Evolutionary conservation across 2,888 invertebrate species (phyloP).

Genomic region (Eilema caniola): DNA sequence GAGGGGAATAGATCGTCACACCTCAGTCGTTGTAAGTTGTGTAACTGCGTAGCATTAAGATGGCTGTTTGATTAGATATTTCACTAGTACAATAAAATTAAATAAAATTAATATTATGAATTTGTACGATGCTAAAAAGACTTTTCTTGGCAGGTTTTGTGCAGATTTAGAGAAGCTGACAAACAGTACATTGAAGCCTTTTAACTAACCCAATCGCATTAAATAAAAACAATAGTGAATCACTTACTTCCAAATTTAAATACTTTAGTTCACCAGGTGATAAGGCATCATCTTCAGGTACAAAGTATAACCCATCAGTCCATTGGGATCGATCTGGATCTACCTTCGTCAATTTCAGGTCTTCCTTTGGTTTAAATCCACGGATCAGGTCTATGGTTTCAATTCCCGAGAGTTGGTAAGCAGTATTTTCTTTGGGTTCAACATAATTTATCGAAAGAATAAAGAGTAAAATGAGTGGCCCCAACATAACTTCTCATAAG

Average conservation of each 20-base stretch:
- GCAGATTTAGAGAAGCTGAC: neutral
- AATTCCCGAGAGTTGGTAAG: constrained; percentile 54
- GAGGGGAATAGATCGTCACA: neutral
- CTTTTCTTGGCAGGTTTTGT: neutral
- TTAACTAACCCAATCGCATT: neutral
- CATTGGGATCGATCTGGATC: constrained; percentile 43
- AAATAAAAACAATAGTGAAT: neutral
- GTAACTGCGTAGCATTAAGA: neutral
- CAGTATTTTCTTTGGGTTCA: constrained; percentile 48
- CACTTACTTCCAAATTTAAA: constrained; percentile 52
- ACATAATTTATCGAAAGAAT: constrained; percentile 40
- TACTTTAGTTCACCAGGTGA: constrained; percentile 31
- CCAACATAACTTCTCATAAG: constrained; percentile 48
- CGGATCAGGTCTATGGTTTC: constrained; percentile 58
- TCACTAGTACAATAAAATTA: too few relatives aligned
- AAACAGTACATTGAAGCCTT: neutral
- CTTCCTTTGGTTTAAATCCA: constrained; percentile 49
- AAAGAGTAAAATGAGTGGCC: constrained; percentile 29
- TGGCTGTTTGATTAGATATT: neutral
- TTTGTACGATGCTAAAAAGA: neutral
- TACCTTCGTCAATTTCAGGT: constrained; percentile 51
- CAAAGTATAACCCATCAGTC: constrained; percentile 65
- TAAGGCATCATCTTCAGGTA: constrained; percentile 59
- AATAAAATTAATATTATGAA: neutral
- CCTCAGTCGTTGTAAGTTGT: neutral